Base-by-base conservation (phyloP, 2,113 vertebrate genomes). In the Sinocyclocheilus grahami region DNA sequence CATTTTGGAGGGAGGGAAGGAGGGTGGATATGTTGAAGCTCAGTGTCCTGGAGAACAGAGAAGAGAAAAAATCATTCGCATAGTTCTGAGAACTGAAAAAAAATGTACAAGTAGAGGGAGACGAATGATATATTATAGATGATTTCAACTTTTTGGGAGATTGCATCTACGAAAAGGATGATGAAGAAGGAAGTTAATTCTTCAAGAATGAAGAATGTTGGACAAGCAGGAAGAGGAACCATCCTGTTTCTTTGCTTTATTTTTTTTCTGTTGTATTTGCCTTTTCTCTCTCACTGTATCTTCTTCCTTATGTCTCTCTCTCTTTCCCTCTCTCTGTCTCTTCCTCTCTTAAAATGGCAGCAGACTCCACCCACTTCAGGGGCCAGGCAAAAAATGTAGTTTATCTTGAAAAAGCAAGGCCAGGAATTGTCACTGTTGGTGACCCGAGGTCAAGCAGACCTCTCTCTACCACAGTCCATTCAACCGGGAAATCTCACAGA, bases 361-460 rank as follows among this genome's bases (percentile, higher is more conserved):
- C 87, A 87, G 78, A 90, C 91, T 87, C 93, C 92, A 89, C 93
- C 94, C 91, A 92, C 89, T 2, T 78, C 72, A 53, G 88, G 92
- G 92, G 90, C 91, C 90, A 89, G 87, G 85, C 90, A 86, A 90
- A 89, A 86, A 88, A 92, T 86, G 88, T 91, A 93, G 90, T 94
- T 93, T 91, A 86, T 90, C 90, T 90, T 87, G 90, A 89, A 91
- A 89, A 91, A 88, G 86, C 92, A 86, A 53, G 87, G 86, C 87
- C 85, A 65, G 76, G 91, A 91, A 93, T 94, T 93, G 93, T 94
- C 88, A 93, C 53, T 83, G 63, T 4, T 8, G 1, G 4, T 90
- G 91, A 95, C 92, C 94, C 83, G 1, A 22, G 93, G 93, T 93
- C 93, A 93, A 90, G 89, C 89, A 86, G 91, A 92, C 91, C 91